Evolutionary conservation across 2,888 invertebrate species (phyloP), one percentile per base, ranked within the genome.

Genomic region (Zhuqinia jingwanae): DNA sequence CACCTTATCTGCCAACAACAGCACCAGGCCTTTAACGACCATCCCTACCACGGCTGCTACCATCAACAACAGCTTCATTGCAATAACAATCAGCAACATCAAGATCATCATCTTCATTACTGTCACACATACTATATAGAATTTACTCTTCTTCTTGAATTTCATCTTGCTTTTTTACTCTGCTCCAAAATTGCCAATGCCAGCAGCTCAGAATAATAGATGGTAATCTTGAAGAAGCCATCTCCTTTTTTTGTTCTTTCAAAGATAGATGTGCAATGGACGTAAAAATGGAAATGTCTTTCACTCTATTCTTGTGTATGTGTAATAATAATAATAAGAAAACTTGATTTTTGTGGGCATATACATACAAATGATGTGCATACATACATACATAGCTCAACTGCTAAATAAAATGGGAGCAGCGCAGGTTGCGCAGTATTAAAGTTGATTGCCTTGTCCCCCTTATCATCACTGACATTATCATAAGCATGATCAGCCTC

Each of bases 41-140:
- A 22, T 1, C 70, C 22, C 47, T 56, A 36, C 5, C 36, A 77
- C 25, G 17, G 45, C 60, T 6, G 60, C 25, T 36, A 25, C 60
- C 17, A 60, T 73, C 45, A 25, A 47, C 73, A 58, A 47, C 58
- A 81, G 11, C 53, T 30, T 68, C 30, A 50, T 17, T 58, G 22
- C 47, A 70, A 70, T 70, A 65, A 80, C 56, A 68, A 17, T 81
- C 81, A 77, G 60, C 77, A 58, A 58, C 80, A 45, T 36, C 36
- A 42, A 53, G 63, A 79, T 65, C 65, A 17, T 68, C 58, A 81
- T 81, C 73, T 81, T 81, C 81, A 81, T 81, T 81, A 58, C 70
- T 70, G 81, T 81, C 73, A 73, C 68, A 42, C 68, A 70, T 70
- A n/a, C 1, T 8, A 15, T 17, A 17, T 25, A 68, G 0, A 60